Evolutionary conservation across 2,113 vertebrate genomes (phyloP).

Genomic region (Cyprinodon tularosa): DNA sequence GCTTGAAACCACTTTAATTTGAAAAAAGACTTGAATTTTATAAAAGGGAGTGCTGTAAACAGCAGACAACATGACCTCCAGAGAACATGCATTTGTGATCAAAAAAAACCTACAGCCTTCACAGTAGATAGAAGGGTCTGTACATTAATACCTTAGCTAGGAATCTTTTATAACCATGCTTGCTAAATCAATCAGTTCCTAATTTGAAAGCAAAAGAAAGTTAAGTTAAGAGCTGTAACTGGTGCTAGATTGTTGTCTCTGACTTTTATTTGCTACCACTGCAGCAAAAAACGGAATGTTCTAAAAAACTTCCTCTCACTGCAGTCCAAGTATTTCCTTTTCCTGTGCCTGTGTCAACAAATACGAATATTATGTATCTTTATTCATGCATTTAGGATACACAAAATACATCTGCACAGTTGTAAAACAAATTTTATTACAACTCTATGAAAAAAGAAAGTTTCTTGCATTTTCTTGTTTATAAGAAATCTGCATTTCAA

Average conservation of each 20-base stretch:
- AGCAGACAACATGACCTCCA: neutral
- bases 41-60: neutral
- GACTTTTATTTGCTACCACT: neutral
- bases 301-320: neutral
- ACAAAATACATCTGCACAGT: neutral
- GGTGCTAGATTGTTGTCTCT: neutral
- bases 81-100: neutral
- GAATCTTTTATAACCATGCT: neutral
- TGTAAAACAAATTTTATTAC: neutral
- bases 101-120: neutral
- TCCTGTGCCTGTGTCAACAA: too few relatives aligned
- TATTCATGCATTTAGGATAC: too few relatives aligned
- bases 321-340: neutral
- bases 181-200: neutral
- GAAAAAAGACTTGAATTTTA: constrained; percentile 12
- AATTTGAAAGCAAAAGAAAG: neutral
- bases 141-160: neutral
- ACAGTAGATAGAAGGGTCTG: neutral
- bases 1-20: neutral
- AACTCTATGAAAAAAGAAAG: neutral
- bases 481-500: neutral
- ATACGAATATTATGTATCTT: too few relatives aligned
- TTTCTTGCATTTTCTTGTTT: neutral
- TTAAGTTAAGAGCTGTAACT: neutral
- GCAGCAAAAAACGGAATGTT: neutral